Percentiles rank a stretch among this genome's conserved stretches.
phyloP scores from a whole-genome alignment of 35 echinoderm and acorn worm genomes.

The Hemicentrotus pulcherrimus region DNA sequence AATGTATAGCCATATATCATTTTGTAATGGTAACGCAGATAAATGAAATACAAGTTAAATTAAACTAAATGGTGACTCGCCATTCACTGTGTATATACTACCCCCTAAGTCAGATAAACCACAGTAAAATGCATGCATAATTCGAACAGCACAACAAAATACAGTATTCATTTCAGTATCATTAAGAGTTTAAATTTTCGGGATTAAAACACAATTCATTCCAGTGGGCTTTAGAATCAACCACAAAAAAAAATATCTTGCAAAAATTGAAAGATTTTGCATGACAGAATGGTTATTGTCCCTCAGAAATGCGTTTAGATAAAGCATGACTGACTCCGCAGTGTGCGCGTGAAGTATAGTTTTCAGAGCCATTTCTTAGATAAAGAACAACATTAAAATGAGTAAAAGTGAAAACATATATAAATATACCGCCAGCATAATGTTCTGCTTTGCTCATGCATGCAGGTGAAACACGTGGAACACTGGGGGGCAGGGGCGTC shows the following conservation, averaged over 20 bases:
- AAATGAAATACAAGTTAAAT: too few relatives aligned
- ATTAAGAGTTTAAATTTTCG: background rate
- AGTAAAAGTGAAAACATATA: too few relatives aligned
- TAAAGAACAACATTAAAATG: too few relatives aligned
- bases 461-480: too few relatives aligned
- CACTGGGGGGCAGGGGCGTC: too few relatives aligned
- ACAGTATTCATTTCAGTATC: background rate
- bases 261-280: background rate
- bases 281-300: background rate
- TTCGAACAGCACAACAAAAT: background rate
- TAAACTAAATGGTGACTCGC: too few relatives aligned
- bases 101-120: background rate
- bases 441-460: too few relatives aligned
- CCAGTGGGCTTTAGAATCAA: background rate
- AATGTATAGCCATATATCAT: too few relatives aligned
- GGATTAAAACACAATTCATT: background rate
- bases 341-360: too few relatives aligned
- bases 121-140: background rate
- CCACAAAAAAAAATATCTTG: background rate
- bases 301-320: background rate
- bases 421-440: too few relatives aligned
- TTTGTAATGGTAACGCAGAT: too few relatives aligned
- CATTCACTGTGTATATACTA: background rate
- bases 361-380: too few relatives aligned
- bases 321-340: background rate